Conservation (phyloP, 2,888 invertebrate species). For the Callyntrura sp. region DNA sequence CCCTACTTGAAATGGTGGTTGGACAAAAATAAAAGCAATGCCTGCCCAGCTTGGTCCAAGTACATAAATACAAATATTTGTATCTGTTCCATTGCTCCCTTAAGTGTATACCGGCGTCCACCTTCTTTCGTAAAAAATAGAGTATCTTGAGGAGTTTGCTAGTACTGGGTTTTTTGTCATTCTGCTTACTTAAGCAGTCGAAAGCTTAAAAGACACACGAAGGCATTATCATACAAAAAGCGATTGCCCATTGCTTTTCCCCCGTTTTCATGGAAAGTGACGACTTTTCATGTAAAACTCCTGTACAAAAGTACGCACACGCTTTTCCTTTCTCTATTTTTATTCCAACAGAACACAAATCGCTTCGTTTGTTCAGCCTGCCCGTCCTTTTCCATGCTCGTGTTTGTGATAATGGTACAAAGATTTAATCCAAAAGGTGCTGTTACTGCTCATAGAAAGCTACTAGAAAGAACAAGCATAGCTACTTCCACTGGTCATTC, state of each 20-base stretch:
- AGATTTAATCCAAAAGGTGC: constrained; percentile 74
- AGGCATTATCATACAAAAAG: constrained; percentile 59
- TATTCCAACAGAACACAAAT: constrained; percentile 28
- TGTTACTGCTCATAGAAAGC: constrained; percentile 59
- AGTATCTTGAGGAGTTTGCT: background rate
- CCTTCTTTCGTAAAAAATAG: too few relatives aligned
- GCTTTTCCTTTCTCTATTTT: constrained; percentile 28
- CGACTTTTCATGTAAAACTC: constrained; percentile 53
- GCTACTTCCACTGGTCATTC: constrained; percentile 69
- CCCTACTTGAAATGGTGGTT: constrained; percentile 6
- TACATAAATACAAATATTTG: background rate
- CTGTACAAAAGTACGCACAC: constrained; percentile 9
- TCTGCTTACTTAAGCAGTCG: constrained; percentile 44
- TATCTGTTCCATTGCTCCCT: background rate
- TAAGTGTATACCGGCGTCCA: too few relatives aligned
- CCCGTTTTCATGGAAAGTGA: constrained; percentile 35
- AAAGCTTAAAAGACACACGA: constrained; percentile 47
- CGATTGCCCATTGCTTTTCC: constrained; percentile 33
- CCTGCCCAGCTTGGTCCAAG: background rate
- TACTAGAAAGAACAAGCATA: constrained; percentile 47
- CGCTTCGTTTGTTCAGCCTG: constrained; percentile 20
- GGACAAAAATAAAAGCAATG: background rate
- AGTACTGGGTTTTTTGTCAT: constrained; percentile 26
- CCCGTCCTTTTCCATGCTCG: constrained; percentile 72
- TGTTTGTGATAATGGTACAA: constrained; percentile 64